Conservation (phyloP, 23 tunicate species). For the Ciona savignyi region DNA sequence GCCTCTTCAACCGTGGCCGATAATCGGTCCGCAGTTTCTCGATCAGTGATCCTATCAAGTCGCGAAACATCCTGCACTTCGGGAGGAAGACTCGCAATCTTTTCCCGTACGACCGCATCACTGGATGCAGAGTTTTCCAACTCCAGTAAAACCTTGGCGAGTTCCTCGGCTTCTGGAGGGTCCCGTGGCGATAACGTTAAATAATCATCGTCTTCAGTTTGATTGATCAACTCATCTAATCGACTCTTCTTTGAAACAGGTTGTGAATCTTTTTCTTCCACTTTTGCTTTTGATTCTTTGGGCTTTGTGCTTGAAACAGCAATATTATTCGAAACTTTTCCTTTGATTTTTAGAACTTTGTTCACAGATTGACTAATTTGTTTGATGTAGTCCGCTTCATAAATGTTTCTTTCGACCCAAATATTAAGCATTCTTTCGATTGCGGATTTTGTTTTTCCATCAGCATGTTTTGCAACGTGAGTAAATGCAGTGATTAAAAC, state of each 20-base stretch:
- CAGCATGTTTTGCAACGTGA: slow-evolving; percentile 86
- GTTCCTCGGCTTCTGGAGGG: slow-evolving; percentile 83
- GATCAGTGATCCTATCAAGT: slow-evolving; percentile 60
- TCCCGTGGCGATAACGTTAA: slow-evolving; percentile 61
- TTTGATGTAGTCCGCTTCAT: slow-evolving; percentile 49
- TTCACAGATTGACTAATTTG: slow-evolving; percentile 64
- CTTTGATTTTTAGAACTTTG: slow-evolving; percentile 26
- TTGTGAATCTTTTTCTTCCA: neutral
- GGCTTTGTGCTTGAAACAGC: neutral
- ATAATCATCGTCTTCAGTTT: slow-evolving; percentile 87
- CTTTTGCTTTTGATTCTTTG: neutral
- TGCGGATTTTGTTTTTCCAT: slow-evolving; percentile 65
- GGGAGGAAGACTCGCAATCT: slow-evolving; percentile 78
- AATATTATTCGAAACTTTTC: neutral
- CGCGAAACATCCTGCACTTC: slow-evolving; percentile 77
- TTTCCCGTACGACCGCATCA: slow-evolving; percentile 80
- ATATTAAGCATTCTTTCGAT: slow-evolving; percentile 69
- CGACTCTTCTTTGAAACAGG: slow-evolving; percentile 46
- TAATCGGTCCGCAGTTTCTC: slow-evolving; percentile 45
- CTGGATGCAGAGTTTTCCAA: slow-evolving; percentile 75
- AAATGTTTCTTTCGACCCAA: slow-evolving; percentile 75
- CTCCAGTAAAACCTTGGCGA: slow-evolving; percentile 52
- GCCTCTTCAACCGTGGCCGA: slow-evolving; percentile 65
- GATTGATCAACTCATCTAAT: slow-evolving; percentile 55
- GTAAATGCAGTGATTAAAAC: slow-evolving; percentile 93